phyloP scores from a whole-genome alignment of 2,113 vertebrate genomes.

The Lathamus discolor region DNA sequence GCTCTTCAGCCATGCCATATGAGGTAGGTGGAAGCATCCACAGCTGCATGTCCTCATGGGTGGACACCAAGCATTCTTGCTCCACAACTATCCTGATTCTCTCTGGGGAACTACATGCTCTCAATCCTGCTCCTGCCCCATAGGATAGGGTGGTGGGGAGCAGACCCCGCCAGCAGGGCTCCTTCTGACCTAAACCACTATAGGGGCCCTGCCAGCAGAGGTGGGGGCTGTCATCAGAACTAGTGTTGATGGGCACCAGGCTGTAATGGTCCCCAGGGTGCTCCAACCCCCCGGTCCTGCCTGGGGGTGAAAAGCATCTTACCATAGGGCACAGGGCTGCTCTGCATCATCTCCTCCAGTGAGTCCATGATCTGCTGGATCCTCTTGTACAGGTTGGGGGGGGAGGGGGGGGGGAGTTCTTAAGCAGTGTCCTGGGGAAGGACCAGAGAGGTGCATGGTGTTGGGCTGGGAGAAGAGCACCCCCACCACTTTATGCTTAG shows the following conservation, averaged over 20 bases:
- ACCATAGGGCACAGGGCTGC: conserved; percentile 84
- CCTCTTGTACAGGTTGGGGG: conserved; percentile 73
- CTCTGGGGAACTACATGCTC: background rate
- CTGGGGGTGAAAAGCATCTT: background rate
- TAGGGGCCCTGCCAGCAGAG: background rate
- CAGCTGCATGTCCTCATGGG: background rate
- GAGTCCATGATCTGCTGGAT: conserved; percentile 63
- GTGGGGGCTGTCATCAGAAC: no score
- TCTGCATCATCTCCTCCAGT: conserved; percentile 71
- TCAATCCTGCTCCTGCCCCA: background rate
- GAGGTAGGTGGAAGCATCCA: background rate
- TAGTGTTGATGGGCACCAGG: background rate
- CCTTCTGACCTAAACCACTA: background rate
- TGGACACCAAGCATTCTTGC: background rate
- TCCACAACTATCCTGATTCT: background rate
- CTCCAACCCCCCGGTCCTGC: background rate
- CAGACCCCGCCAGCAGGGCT: background rate
- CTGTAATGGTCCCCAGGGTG: background rate
- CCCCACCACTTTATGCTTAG: background rate
- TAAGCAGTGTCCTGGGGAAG: conserved; percentile 78
- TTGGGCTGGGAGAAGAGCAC: background rate
- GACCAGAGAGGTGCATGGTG: background rate
- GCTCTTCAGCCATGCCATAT: rapidly evolving
- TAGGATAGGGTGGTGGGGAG: background rate
- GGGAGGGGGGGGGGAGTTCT: conserved; percentile 63